Conservation (phyloP, 2,113 vertebrate species). For the Engraulis encrasicolus region DNA sequence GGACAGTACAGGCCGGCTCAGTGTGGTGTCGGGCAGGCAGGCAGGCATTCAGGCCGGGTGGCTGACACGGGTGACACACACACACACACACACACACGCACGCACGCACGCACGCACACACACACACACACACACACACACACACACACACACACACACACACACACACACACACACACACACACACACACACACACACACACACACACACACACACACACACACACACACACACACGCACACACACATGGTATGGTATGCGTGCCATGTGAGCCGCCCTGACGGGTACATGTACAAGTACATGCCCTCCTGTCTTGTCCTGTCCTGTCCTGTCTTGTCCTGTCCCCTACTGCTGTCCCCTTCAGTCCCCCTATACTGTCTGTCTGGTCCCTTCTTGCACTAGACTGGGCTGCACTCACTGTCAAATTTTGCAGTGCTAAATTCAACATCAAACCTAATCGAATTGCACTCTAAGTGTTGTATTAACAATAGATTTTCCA, state of each 20-base stretch:
- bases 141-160: slow-evolving; percentile 21
- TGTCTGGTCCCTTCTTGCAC: too few species aligned
- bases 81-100: too few species aligned
- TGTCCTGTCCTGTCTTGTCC: slow-evolving; percentile 17
- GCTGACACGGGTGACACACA: too few species aligned
- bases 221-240: slow-evolving; percentile 27
- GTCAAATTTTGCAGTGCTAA: too few species aligned
- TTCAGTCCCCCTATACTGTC: too few species aligned
- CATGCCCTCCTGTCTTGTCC: slow-evolving; percentile 12
- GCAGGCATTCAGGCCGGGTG: too few species aligned
- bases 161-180: slow-evolving; percentile 7
- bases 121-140: neutral
- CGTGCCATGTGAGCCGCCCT: slow-evolving; percentile 29
- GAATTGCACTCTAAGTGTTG: too few species aligned
- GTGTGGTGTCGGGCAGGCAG: too few species aligned
- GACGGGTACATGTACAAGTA: slow-evolving; percentile 30
- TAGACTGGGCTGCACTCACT: too few species aligned
- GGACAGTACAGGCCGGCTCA: too few species aligned
- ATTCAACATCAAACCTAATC: too few species aligned
- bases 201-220: neutral
- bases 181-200: slow-evolving; percentile 18
- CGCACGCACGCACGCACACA: neutral
- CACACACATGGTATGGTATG: slow-evolving; percentile 21
- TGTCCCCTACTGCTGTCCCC: neutral
- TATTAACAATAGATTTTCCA: too few species aligned